Base-by-base conservation (phyloP, 2,113 vertebrate genomes). In the Elachura formosa region DNA sequence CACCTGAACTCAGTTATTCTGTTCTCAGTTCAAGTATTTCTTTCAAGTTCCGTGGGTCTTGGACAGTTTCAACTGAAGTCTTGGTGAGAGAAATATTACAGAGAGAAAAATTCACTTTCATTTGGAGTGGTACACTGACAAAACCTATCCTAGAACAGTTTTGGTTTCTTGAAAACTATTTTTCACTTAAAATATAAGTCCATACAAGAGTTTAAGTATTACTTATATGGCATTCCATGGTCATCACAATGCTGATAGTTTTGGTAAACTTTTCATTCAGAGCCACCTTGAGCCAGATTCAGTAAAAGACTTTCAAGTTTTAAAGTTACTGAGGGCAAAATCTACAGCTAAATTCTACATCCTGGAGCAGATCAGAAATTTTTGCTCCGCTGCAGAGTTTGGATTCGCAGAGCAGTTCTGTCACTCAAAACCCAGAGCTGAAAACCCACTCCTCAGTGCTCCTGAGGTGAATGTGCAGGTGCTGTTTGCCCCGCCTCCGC, bases 361-460 rank as follows among this genome's bases (percentile, higher is more conserved):
- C 11, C 31, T 40, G n/a, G 17, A 40, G 61, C 3, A 48, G 12
- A 9, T 54, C 24, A 28, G 26, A 94, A 82, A 33, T 38, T 12
- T 87, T 78, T 91, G 7, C 12, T 93, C 13, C 26, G 18, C 23
- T 71, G 5, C 22, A 67, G 14, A 59, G 2, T 8, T 59, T 67
- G 29, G 15, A 10, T 23, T 36, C 40, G 11, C 24, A 68, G 45
- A 18, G 3, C 3, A 63, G 23, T 45, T 0, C 0, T 43, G 49
- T 48, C 36, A 33, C 76, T 74, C 55, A 79, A 85, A 94, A 46
- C 15, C 9, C 15, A n/a, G 49, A 72, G 28, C 24, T 87, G 31
- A 61, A 91, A 82, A 28, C 16, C 6, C n/a, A 51, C 31, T 55
- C 41, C 58, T 68, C 83, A 43, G 3, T 31, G 24, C 23, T 84